These are phyloP conservation scores for Triplophysa tibetana DNA, from an alignment of 2,113 vertebrate species.

Conservation along the genomic window DNA sequence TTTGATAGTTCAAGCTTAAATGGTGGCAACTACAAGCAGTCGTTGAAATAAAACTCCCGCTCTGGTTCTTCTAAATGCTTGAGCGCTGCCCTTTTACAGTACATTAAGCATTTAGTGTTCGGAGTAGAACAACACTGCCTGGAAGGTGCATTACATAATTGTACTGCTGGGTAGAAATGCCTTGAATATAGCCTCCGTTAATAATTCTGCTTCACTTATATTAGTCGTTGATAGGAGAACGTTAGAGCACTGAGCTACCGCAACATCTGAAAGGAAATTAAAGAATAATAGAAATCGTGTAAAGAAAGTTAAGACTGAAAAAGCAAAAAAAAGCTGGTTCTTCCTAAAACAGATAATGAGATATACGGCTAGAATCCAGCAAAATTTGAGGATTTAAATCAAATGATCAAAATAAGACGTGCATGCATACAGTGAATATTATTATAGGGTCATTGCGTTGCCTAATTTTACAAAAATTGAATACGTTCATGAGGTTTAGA, in stretches of 20 bases:
- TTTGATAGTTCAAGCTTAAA: background rate
- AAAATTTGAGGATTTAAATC: background rate
- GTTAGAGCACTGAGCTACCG: background rate
- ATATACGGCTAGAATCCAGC: background rate
- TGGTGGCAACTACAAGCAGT: background rate
- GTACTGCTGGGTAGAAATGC: background rate
- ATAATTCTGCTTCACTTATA: background rate
- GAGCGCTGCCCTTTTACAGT: background rate
- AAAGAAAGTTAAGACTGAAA: background rate
- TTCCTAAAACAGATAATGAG: slow-evolving; percentile 2
- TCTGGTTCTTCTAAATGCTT: background rate
- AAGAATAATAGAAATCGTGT: background rate
- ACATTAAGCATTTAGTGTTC: background rate
- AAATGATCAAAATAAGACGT: background rate
- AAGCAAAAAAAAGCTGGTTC: background rate
- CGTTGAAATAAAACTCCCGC: background rate
- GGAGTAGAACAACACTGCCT: background rate
- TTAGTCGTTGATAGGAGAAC: background rate
- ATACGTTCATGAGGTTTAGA: background rate
- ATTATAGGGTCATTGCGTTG: background rate
- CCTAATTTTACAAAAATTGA: background rate
- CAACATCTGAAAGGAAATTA: background rate
- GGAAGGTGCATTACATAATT: background rate
- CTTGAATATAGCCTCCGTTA: background rate
- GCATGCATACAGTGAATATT: background rate